A percentile compares a stretch with the other conserved stretches of the same genome.
Evolutionary conservation across 2,888 invertebrate species (phyloP).

Genomic region (Temnothorax rugatulus): DNA sequence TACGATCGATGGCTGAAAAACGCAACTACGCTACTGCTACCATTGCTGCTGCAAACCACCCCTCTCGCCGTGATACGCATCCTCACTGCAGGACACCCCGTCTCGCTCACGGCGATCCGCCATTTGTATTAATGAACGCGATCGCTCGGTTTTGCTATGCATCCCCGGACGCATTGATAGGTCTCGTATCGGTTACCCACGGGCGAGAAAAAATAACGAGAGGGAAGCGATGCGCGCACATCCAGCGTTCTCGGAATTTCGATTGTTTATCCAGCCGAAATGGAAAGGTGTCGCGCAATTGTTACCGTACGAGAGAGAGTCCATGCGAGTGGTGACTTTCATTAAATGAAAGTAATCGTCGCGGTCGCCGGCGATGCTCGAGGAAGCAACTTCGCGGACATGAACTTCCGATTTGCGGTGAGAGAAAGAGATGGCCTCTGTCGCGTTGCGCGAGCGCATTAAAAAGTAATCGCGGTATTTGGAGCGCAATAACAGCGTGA

Average conservation of each 20-base stretch:
- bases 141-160: constrained; percentile 66
- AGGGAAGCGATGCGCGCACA: constrained; percentile 44
- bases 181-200: constrained; percentile 40
- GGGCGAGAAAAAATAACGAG: constrained; percentile 52
- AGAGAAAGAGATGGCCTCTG: constrained; percentile 13
- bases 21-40: constrained; percentile 42
- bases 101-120: constrained; percentile 63
- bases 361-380: not conserved
- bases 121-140: constrained; percentile 79
- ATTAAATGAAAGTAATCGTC: constrained; percentile 33
- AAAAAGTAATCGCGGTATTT: constrained; percentile 12
- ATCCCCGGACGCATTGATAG: constrained; percentile 62
- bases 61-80: constrained; percentile 32
- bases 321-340: constrained; percentile 45
- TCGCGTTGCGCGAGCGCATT: not conserved
- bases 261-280: constrained; percentile 67
- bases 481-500: constrained; percentile 15
- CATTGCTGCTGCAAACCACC: constrained; percentile 28
- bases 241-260: constrained; percentile 47
- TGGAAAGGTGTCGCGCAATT: constrained; percentile 59
- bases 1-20: constrained; percentile 71
- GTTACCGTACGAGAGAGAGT: constrained; percentile 29
- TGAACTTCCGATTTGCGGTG: constrained; percentile 35
- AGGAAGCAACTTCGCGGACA: constrained; percentile 6
- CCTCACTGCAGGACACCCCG: constrained; percentile 60